Percentiles rank a stretch among this genome's conserved stretches.
Evolutionary conservation across 2,888 invertebrate genomes (phyloP).

Genomic region (Aricia artaxerxes): DNA sequence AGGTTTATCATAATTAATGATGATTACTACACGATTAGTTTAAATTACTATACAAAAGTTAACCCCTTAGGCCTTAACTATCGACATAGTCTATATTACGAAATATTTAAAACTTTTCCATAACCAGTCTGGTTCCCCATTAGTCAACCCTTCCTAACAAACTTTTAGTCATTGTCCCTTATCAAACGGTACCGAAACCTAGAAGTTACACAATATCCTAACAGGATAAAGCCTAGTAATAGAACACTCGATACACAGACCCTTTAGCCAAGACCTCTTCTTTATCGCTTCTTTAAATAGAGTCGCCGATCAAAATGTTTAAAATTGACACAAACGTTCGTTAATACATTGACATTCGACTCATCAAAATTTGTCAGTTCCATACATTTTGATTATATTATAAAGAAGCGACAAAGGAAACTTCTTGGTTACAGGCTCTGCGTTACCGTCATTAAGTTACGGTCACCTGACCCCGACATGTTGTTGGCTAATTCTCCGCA

Average conservation of each 20-base stretch:
- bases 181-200: background rate
- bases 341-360: no score
- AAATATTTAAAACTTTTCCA: no score
- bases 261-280: no score
- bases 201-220: background rate
- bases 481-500: slow-evolving; percentile 13
- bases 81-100: no score
- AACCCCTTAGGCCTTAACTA: background rate
- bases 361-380: no score
- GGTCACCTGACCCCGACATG: slow-evolving; percentile 5
- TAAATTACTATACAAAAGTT: background rate
- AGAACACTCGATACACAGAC: slow-evolving; percentile 5
- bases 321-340: no score
- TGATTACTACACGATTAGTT: background rate
- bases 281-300: no score
- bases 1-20: background rate
- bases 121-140: no score
- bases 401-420: no score
- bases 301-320: no score
- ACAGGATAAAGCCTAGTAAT: slow-evolving; percentile 3
- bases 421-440: background rate
- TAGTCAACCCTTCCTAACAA: background rate
- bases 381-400: no score
- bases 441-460: slow-evolving; percentile 3
- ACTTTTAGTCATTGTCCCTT: background rate